Percentiles rank a stretch among this genome's conserved stretches.
Conservation (phyloP, 1,140 invertebrate species). For the Rhyacophila brunnea region DNA sequence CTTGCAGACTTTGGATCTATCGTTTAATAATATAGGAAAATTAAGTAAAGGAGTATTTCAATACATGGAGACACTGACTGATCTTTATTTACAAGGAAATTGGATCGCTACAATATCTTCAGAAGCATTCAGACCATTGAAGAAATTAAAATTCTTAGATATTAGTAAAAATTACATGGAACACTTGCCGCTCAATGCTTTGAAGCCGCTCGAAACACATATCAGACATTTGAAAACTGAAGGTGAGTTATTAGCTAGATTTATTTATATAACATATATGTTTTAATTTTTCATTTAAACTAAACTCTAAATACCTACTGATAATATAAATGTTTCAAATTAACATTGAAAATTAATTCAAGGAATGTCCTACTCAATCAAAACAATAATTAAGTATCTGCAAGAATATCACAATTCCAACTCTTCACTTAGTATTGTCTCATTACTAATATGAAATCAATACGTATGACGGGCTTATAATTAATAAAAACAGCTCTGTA, state of each 20-base stretch:
- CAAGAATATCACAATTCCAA: too few species aligned
- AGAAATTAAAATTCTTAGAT: constrained; percentile 77
- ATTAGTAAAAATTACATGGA: constrained; percentile 83
- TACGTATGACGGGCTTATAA: too few species aligned
- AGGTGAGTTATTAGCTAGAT: constrained; percentile 66
- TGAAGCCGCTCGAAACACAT: constrained; percentile 76
- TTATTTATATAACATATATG: background rate
- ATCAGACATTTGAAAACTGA: constrained; percentile 72
- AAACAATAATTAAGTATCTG: too few species aligned
- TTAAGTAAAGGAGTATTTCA: constrained; percentile 75
- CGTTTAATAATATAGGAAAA: constrained; percentile 77
- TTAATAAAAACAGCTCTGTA: too few species aligned
- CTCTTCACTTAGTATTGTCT: too few species aligned
- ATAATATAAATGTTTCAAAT: too few species aligned
- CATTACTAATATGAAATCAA: too few species aligned
- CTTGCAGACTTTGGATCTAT: constrained; percentile 77
- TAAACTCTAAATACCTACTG: too few species aligned
- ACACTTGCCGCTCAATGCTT: constrained; percentile 73
- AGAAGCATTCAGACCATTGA: constrained; percentile 77
- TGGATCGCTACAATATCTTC: constrained; percentile 75
- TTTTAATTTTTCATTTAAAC: too few species aligned
- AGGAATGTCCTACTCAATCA: too few species aligned
- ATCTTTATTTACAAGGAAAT: constrained; percentile 79
- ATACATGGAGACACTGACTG: constrained; percentile 69
- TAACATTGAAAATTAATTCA: too few species aligned